Conservation (phyloP, 2,888 invertebrate genomes). For the Epinotia brunnichana region DNA sequence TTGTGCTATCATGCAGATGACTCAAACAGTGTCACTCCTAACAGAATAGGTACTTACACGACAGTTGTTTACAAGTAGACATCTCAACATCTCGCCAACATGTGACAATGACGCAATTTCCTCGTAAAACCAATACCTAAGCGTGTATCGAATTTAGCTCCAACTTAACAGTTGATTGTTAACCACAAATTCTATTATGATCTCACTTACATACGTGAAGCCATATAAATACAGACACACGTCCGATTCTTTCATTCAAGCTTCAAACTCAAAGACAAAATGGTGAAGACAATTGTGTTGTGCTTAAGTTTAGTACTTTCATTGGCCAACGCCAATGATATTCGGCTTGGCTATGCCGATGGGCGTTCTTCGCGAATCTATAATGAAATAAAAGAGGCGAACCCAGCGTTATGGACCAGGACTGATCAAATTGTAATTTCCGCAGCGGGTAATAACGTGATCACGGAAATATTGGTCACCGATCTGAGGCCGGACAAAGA, state of each 20-base stretch:
- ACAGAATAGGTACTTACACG: neutral
- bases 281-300: slow-evolving; percentile 17
- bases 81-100: slow-evolving; percentile 14
- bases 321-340: slow-evolving; percentile 54
- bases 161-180: slow-evolving; percentile 33
- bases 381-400: slow-evolving; percentile 66
- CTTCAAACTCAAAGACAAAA: slow-evolving; percentile 12
- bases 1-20: neutral
- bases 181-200: slow-evolving; percentile 32
- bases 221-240: slow-evolving; percentile 31
- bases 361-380: slow-evolving; percentile 58
- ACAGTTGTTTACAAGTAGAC: slow-evolving; percentile 18
- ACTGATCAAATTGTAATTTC: slow-evolving; percentile 66
- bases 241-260: slow-evolving; percentile 19
- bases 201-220: slow-evolving; percentile 30
- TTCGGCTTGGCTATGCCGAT: slow-evolving; percentile 56
- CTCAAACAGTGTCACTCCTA: slow-evolving; percentile 3
- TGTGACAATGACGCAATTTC: slow-evolving; percentile 39
- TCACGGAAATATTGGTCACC: slow-evolving; percentile 67
- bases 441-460: slow-evolving; percentile 63
- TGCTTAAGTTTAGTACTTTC: slow-evolving; percentile 10
- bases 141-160: slow-evolving; percentile 32
- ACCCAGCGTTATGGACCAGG: slow-evolving; percentile 71
- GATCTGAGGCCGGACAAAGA: slow-evolving; percentile 70
- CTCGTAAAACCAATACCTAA: slow-evolving; percentile 24